phyloP scores from a whole-genome alignment of 2,113 vertebrate species.

The Sprattus sprattus region DNA sequence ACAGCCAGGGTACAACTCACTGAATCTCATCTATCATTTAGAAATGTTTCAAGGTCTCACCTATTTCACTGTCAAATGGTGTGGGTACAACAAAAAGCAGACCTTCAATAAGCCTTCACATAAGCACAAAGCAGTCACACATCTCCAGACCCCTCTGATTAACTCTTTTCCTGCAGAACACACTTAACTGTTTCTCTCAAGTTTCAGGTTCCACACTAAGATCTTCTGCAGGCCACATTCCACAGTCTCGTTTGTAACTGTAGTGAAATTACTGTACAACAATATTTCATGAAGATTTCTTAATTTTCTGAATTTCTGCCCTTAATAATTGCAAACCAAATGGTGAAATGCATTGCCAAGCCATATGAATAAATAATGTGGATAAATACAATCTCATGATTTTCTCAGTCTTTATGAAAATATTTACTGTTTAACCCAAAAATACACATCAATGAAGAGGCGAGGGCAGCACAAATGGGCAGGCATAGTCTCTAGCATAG shows the following conservation, averaged over 20 bases:
- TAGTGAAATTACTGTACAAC: neutral
- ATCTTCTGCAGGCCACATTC: neutral
- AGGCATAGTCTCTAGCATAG: neutral
- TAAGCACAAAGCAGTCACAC: neutral
- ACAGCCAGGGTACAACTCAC: neutral
- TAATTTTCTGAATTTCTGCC: neutral
- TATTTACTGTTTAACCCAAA: no score
- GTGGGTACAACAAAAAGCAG: neutral
- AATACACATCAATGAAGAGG: no score
- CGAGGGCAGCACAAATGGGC: neutral
- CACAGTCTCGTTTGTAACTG: neutral
- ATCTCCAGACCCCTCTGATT: neutral
- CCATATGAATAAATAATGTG: neutral
- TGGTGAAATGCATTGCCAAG: no score
- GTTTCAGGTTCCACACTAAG: neutral
- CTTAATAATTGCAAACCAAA: neutral
- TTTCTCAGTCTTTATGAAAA: no score
- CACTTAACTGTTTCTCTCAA: neutral
- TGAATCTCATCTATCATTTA: neutral
- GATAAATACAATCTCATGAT: neutral
- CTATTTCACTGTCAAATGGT: neutral
- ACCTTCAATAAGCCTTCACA: neutral
- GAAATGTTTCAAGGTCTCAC: neutral
- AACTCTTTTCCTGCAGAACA: conserved; percentile 1
- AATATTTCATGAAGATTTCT: neutral